phyloP scores from a whole-genome alignment of 2,888 invertebrate genomes.

The Dioctria linearis region DNA sequence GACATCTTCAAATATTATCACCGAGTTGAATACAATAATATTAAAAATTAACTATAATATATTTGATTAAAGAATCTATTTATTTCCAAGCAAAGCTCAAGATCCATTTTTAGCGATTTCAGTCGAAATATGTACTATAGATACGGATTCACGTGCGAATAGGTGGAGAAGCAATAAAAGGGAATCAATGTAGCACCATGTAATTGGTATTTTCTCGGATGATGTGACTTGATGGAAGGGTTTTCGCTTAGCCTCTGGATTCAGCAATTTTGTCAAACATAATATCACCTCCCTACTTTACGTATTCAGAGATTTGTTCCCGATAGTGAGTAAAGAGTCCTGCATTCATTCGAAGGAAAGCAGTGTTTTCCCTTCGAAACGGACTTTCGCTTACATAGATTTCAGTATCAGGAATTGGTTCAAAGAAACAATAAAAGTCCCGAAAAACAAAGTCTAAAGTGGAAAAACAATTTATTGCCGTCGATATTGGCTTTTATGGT shows the following conservation, averaged over 20 bases:
- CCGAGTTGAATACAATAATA: too few relatives aligned
- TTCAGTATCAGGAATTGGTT: slow-evolving; percentile 49
- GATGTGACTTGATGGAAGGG: slow-evolving; percentile 58
- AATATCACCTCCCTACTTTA: slow-evolving; percentile 14
- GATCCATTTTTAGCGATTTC: neutral
- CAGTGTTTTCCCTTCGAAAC: neutral
- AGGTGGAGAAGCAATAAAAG: slow-evolving; percentile 56
- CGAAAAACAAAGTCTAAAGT: slow-evolving; percentile 56
- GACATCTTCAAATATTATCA: too few relatives aligned
- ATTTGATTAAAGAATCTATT: too few relatives aligned
- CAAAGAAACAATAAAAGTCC: slow-evolving; percentile 58
- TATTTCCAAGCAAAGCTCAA: neutral
- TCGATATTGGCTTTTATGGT: slow-evolving; percentile 58
- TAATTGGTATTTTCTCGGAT: slow-evolving; percentile 60
- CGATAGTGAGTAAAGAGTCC: neutral
- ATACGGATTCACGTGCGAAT: slow-evolving; percentile 7
- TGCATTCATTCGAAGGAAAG: neutral
- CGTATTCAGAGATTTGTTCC: slow-evolving; percentile 44
- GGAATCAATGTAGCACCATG: slow-evolving; percentile 58
- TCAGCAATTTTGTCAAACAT: slow-evolving; percentile 49
- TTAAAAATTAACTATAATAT: too few relatives aligned
- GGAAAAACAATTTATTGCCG: slow-evolving; percentile 59
- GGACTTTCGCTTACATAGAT: neutral
- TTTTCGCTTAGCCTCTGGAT: slow-evolving; percentile 43
- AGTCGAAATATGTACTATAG: neutral